Percentiles rank a stretch among this genome's conserved stretches.
These are phyloP conservation scores for Brenthis ino DNA, from an alignment of 2,888 invertebrate species.

Conservation along the genomic window DNA sequence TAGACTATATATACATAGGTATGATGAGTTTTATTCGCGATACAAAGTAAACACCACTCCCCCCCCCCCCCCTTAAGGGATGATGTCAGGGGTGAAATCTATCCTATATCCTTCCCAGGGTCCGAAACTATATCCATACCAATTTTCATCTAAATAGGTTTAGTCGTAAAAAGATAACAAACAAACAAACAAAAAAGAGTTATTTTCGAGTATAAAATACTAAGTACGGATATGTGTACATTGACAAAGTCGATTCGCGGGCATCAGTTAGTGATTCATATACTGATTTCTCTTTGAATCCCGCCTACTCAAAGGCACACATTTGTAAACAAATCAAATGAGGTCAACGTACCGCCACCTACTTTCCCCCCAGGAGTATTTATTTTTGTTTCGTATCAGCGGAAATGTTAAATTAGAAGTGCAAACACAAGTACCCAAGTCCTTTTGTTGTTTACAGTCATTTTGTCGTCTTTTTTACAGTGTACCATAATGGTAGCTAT, in stretches of 20 bases:
- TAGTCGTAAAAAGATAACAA: too few relatives aligned
- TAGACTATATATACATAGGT: too few relatives aligned
- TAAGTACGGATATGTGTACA: too few relatives aligned
- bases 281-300: slow-evolving; percentile 42
- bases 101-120: too few relatives aligned
- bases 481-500: background rate
- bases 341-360: slow-evolving; percentile 64
- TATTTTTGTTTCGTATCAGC: slow-evolving; percentile 36
- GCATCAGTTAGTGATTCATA: slow-evolving; percentile 25
- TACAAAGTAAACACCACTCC: too few relatives aligned
- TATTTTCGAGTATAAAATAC: too few relatives aligned
- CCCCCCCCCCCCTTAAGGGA: too few relatives aligned
- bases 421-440: background rate
- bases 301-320: slow-evolving; percentile 42
- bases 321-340: slow-evolving; percentile 48
- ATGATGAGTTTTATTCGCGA: too few relatives aligned
- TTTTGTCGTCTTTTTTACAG: background rate
- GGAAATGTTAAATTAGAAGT: slow-evolving; percentile 28
- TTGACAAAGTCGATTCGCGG: background rate
- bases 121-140: too few relatives aligned
- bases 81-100: too few relatives aligned
- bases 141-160: too few relatives aligned
- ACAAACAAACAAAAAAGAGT: too few relatives aligned
- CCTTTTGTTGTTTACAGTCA: background rate
- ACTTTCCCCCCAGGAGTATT: slow-evolving; percentile 56